Percentiles rank a stretch among this genome's conserved stretches.
Conservation (phyloP, 2,113 vertebrate species). For the Chrysemys picta region DNA sequence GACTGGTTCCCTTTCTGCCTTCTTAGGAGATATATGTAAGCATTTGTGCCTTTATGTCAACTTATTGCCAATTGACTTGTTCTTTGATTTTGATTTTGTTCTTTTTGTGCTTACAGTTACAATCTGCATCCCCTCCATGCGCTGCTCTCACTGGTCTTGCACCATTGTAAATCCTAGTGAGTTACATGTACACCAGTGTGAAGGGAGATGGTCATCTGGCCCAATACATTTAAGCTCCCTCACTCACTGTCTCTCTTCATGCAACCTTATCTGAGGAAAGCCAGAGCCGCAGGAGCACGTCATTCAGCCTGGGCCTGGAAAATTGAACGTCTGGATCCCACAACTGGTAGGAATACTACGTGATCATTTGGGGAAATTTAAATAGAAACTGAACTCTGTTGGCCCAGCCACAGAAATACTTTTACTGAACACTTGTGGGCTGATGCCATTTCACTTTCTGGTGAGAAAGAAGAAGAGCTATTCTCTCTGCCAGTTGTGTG, state of each 20-base stretch:
- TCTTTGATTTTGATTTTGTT: background rate
- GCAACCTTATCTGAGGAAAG: background rate
- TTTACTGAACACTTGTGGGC: background rate
- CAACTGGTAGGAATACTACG: background rate
- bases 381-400: background rate
- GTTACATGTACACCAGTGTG: background rate
- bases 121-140: background rate
- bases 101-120: background rate
- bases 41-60: conserved; percentile 17
- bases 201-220: background rate
- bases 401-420: background rate
- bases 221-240: background rate
- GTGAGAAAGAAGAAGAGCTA: background rate
- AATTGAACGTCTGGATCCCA: background rate
- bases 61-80: background rate
- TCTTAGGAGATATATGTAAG: conserved; percentile 42
- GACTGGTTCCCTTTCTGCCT: conserved; percentile 11
- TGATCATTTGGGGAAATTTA: background rate
- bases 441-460: background rate
- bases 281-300: background rate
- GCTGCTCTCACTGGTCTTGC: background rate
- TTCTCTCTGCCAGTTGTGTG: background rate
- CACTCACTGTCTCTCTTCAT: background rate
- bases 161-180: background rate
- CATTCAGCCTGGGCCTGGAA: background rate